A percentile compares a stretch with the other conserved stretches of the same genome.
These are phyloP conservation scores for Aplidium turbinatum DNA, from an alignment of 23 tunicate genomes.

Conservation along the genomic window DNA sequence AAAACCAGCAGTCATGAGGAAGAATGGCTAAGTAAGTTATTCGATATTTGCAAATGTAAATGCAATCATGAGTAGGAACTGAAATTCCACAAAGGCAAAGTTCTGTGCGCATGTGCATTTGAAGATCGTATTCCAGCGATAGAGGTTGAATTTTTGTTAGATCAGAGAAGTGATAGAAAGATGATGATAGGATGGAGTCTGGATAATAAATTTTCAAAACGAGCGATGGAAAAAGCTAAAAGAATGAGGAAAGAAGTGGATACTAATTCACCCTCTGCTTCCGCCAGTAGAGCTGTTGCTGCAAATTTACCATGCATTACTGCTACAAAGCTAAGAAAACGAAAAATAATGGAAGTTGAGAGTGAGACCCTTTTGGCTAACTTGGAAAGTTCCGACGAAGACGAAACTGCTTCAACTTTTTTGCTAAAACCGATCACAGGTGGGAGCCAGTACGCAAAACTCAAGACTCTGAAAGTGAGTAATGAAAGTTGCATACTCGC, in stretches of 20 bases:
- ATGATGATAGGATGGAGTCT: neutral
- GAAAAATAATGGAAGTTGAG: neutral
- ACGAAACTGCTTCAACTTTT: slow-evolving; percentile 3
- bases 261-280: neutral
- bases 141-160: neutral
- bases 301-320: neutral
- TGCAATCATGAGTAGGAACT: neutral
- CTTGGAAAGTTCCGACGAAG: neutral
- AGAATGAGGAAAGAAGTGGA: neutral
- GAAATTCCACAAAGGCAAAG: slow-evolving; percentile 2
- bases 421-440: neutral
- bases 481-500: slow-evolving; percentile 10
- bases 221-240: neutral
- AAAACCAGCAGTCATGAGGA: neutral
- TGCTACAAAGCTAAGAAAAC: neutral
- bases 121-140: neutral
- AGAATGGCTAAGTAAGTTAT: neutral
- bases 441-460: neutral
- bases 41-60: slow-evolving; percentile 10
- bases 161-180: slow-evolving; percentile 1
- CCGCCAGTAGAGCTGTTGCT: neutral
- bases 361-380: too few species aligned
- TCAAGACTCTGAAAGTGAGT: neutral
- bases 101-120: slow-evolving; percentile 2
- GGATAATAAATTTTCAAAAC: neutral